Evolutionary conservation across 2,888 invertebrate species (phyloP).

Genomic region (Auanema freiburgensis): DNA sequence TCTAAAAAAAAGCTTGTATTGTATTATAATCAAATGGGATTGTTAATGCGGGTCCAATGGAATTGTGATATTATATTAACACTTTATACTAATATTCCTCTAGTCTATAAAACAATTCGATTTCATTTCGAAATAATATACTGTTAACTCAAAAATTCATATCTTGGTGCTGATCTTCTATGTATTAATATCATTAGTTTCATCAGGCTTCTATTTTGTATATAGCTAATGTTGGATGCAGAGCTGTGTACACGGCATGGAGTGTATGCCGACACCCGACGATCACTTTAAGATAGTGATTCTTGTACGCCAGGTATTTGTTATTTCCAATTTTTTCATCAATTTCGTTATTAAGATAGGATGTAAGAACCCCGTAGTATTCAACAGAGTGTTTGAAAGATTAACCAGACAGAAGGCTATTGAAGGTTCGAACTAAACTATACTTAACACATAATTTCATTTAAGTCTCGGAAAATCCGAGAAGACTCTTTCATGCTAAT

Average conservation of each 20-base stretch:
- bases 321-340: background rate
- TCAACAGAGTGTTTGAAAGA: slow-evolving; percentile 46
- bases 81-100: too few relatives aligned
- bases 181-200: too few relatives aligned
- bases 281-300: slow-evolving; percentile 20
- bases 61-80: too few relatives aligned
- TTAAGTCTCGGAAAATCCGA: slow-evolving; percentile 55
- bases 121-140: too few relatives aligned
- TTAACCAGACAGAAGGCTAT: slow-evolving; percentile 40
- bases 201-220: too few relatives aligned
- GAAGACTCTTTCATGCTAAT: slow-evolving; percentile 48
- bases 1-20: too few relatives aligned
- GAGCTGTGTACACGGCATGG: slow-evolving; percentile 10
- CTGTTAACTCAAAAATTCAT: too few relatives aligned
- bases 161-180: too few relatives aligned
- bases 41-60: too few relatives aligned
- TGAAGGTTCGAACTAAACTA: slow-evolving; percentile 21
- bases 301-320: slow-evolving; percentile 16
- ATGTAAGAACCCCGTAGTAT: slow-evolving; percentile 17
- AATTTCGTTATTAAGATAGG: slow-evolving; percentile 15
- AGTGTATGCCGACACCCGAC: slow-evolving; percentile 14
- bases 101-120: too few relatives aligned
- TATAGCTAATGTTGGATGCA: too few relatives aligned
- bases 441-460: slow-evolving; percentile 1
- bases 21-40: too few relatives aligned